phyloP scores from a whole-genome alignment of 2,113 vertebrate genomes.

The Andinoacara biseriatus region DNA sequence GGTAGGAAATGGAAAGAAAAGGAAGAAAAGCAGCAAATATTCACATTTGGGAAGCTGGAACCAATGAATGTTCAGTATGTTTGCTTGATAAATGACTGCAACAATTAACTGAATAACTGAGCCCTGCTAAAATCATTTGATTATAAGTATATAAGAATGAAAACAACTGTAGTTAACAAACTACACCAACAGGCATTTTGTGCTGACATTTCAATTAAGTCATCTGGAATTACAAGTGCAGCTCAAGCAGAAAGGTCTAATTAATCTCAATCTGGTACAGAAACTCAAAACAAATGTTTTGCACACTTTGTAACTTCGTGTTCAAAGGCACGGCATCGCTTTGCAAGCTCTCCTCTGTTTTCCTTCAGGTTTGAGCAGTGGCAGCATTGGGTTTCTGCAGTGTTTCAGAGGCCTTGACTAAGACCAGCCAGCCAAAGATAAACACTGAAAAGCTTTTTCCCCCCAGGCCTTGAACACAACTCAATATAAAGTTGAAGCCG shows the following conservation, averaged over 20 bases:
- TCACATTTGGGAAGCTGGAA: background rate
- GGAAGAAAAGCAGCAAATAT: background rate
- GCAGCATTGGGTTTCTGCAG: conserved; percentile 39
- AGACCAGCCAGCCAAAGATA: conserved; percentile 67
- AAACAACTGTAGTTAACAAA: conserved; percentile 33
- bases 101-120: conserved; percentile 3
- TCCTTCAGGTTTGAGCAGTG: conserved; percentile 19
- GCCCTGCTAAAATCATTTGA: conserved; percentile 5
- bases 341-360: conserved; percentile 8
- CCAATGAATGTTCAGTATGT: conserved; percentile 8
- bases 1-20: background rate
- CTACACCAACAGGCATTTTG: conserved; percentile 29
- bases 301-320: background rate
- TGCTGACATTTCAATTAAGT: conserved; percentile 19
- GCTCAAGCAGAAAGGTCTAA: conserved; percentile 38
- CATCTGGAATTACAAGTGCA: conserved; percentile 33
- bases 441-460: conserved; percentile 63
- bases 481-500: conserved; percentile 63
- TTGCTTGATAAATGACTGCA: background rate
- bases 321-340: conserved; percentile 40
- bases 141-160: background rate
- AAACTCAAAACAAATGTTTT: conserved; percentile 5
- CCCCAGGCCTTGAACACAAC: conserved; percentile 58
- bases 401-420: conserved; percentile 53
- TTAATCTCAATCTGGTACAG: conserved; percentile 38